Conservation (phyloP, 2,113 vertebrate species). For the Zingel zingel region DNA sequence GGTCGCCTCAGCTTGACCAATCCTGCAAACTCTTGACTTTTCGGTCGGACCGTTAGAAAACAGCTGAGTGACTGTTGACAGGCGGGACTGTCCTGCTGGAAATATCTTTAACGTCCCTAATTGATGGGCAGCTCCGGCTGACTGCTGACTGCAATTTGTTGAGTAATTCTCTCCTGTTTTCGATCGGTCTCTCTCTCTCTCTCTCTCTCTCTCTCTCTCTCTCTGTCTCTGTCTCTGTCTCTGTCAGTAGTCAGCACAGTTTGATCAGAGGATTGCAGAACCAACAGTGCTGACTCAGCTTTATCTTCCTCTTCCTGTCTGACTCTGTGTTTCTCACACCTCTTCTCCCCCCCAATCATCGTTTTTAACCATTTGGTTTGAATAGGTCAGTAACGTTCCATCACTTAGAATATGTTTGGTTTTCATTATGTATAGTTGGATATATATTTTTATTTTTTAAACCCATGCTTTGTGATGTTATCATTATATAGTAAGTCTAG, state of each 20-base stretch:
- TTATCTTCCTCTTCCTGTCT: conserved; percentile 38
- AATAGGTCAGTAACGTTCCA: not conserved
- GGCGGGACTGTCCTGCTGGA: conserved; percentile 13
- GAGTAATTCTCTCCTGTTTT: conserved; percentile 39
- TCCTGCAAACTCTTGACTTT: conserved; percentile 16
- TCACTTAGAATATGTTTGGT: not conserved
- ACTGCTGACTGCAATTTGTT: conserved; percentile 9
- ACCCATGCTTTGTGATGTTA: not conserved
- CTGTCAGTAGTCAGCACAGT: conserved; percentile 38
- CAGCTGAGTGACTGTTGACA: conserved; percentile 3
- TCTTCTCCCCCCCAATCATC: not conserved
- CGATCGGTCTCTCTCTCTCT: not conserved
- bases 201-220: not conserved
- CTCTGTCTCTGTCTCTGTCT: not conserved
- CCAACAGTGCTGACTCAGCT: conserved; percentile 42
- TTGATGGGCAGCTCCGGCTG: conserved; percentile 2
- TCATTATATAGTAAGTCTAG: not conserved
- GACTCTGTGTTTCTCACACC: not conserved
- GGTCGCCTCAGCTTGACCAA: not conserved
- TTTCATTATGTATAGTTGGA: not conserved
- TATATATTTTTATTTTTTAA: not conserved
- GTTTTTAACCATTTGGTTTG: not conserved
- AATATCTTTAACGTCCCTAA: conserved; percentile 9
- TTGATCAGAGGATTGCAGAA: conserved; percentile 38
- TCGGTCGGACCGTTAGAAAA: not conserved